Conservation (phyloP, 2,797 vertebrate genomes). For the Clarias pachynema region DNA sequence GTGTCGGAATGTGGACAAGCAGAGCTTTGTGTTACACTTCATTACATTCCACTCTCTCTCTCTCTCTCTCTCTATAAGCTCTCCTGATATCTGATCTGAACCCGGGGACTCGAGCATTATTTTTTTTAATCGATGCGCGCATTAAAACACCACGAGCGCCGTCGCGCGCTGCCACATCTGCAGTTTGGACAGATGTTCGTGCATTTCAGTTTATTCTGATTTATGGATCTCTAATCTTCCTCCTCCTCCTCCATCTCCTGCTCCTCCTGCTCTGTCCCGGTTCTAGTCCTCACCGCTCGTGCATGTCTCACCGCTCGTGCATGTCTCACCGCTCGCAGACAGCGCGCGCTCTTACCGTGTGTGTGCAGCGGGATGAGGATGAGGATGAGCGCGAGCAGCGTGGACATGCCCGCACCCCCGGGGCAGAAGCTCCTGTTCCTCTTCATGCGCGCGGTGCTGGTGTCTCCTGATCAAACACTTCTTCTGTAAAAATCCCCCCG, state of each 20-base stretch:
- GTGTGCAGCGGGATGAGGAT: conserved; percentile 61
- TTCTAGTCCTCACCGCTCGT: background rate
- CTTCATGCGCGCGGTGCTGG: conserved; percentile 62
- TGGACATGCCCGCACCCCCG: conserved; percentile 74
- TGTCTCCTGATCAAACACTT: background rate
- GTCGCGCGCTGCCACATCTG: background rate
- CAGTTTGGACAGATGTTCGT: background rate
- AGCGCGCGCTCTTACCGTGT: conserved; percentile 68
- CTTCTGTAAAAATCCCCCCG: too few species aligned
- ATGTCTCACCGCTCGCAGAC: background rate
- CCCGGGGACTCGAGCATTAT: background rate
- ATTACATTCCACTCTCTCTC: background rate
- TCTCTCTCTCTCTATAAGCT: background rate
- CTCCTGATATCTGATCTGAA: background rate
- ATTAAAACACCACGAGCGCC: background rate
- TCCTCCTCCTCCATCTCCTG: background rate
- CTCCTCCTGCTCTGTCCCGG: background rate
- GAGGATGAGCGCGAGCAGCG: conserved; percentile 71
- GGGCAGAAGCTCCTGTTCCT: conserved; percentile 59
- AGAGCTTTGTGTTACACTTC: background rate
- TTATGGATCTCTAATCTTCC: background rate
- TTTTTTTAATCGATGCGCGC: background rate
- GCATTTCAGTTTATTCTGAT: background rate
- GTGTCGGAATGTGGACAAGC: conserved; percentile 42
- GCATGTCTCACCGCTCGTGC: background rate